These are phyloP conservation scores for Sphinx pinastri DNA, from an alignment of 2,888 invertebrate species.

Conservation along the genomic window DNA sequence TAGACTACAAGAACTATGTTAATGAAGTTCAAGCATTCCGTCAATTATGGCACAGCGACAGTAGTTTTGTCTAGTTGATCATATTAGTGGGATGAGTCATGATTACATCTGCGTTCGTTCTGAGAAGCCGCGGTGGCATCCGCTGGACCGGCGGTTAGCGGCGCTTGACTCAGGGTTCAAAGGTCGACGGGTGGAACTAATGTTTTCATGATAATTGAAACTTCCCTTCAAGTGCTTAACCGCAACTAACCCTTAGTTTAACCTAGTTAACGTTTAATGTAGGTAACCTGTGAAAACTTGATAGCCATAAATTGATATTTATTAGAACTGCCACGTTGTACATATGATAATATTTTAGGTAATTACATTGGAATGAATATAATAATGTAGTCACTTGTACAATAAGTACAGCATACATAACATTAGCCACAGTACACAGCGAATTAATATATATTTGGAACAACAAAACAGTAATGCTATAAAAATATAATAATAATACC, in stretches of 20 bases:
- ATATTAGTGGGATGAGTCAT: constrained; percentile 39
- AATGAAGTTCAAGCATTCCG: background rate
- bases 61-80: constrained; percentile 8
- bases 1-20: background rate
- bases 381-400: no score
- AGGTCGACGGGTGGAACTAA: constrained; percentile 35
- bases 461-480: no score
- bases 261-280: background rate
- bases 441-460: no score
- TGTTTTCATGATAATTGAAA: constrained; percentile 3
- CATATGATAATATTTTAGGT: no score
- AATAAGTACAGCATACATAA: no score
- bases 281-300: background rate
- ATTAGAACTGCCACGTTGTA: no score
- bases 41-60: background rate
- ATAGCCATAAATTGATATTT: background rate
- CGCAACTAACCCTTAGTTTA: background rate
- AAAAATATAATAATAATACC: no score
- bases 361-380: no score
- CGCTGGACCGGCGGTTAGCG: constrained; percentile 31
- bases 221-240: background rate
- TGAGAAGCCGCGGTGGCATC: constrained; percentile 39
- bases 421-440: no score
- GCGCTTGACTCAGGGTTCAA: constrained; percentile 43
- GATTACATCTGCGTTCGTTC: constrained; percentile 35